Evolutionary conservation across 2,888 invertebrate genomes (phyloP).

Genomic region (Alloplasta piceator): DNA sequence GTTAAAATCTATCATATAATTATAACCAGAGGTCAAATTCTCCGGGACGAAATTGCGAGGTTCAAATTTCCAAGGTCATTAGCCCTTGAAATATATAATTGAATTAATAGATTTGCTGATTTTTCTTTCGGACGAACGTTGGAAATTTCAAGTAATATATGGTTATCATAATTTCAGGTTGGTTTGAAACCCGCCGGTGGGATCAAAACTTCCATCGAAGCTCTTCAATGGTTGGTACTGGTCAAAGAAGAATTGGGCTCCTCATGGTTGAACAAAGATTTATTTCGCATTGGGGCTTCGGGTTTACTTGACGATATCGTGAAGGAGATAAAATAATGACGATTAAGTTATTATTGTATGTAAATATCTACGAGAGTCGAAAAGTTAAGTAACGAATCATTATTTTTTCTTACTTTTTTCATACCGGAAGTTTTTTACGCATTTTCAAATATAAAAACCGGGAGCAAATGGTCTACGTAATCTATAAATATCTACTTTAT

Average conservation of each 20-base stretch:
- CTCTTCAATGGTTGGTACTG: conserved; percentile 93
- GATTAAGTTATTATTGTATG: background rate
- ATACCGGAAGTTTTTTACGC: too few species aligned
- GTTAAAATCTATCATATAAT: too few species aligned
- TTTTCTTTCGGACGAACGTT: too few species aligned
- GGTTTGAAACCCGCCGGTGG: conserved; percentile 99
- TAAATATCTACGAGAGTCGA: background rate
- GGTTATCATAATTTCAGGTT: conserved; percentile 85
- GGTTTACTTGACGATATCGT: conserved; percentile 92
- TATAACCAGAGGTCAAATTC: too few species aligned
- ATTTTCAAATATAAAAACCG: too few species aligned
- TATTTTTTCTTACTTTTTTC: too few species aligned
- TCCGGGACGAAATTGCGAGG: too few species aligned
- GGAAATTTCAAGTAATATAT: background rate
- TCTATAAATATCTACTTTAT: too few species aligned
- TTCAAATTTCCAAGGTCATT: too few species aligned
- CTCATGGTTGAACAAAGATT: conserved; percentile 91
- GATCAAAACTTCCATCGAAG: conserved; percentile 93
- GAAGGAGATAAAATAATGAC: conserved; percentile 58
- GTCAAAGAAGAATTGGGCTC: conserved; percentile 93
- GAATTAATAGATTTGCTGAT: too few species aligned
- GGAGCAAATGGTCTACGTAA: too few species aligned
- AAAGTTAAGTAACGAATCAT: background rate
- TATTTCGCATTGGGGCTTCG: conserved; percentile 98
- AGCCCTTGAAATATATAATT: too few species aligned